These are phyloP conservation scores for Enteromius fasciolatus DNA, from an alignment of 2,797 vertebrate genomes.

Conservation along the genomic window DNA sequence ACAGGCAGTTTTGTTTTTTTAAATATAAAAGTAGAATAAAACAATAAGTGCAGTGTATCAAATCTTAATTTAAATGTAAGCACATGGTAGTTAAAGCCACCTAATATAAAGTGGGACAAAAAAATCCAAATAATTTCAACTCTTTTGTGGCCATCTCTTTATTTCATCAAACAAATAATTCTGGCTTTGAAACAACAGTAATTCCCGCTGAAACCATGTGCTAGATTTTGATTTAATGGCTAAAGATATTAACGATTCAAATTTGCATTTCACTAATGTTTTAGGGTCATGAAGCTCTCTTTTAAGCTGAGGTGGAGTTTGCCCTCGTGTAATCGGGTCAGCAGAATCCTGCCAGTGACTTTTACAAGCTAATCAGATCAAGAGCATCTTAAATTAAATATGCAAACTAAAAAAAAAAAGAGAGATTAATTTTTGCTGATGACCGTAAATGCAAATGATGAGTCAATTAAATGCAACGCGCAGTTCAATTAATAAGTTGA, in stretches of 20 bases:
- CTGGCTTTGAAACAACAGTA: constrained; percentile 62
- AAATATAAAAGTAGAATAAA: background rate
- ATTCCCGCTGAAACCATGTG: constrained; percentile 66
- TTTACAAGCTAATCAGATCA: constrained; percentile 79
- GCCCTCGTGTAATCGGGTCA: constrained; percentile 73
- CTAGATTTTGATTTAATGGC: constrained; percentile 58
- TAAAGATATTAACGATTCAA: constrained; percentile 60
- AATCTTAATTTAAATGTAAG: background rate
- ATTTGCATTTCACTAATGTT: constrained; percentile 69
- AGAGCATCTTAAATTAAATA: constrained; percentile 76
- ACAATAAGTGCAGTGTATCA: background rate
- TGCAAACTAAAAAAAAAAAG: constrained; percentile 74
- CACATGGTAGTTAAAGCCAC: background rate
- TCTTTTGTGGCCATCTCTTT: background rate
- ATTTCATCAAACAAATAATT: constrained; percentile 75
- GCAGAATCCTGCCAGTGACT: constrained; percentile 72
- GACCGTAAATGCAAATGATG: constrained; percentile 62
- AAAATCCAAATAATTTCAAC: background rate
- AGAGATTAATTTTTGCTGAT: constrained; percentile 65
- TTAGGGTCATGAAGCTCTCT: constrained; percentile 62
- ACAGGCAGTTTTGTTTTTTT: background rate
- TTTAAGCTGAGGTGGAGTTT: constrained; percentile 71
- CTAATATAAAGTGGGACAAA: background rate
- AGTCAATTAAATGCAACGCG: constrained; percentile 60
- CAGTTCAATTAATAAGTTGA: constrained; percentile 62